These are phyloP conservation scores for Trachelus tabidus DNA, from an alignment of 2,888 invertebrate species.

Conservation along the genomic window DNA sequence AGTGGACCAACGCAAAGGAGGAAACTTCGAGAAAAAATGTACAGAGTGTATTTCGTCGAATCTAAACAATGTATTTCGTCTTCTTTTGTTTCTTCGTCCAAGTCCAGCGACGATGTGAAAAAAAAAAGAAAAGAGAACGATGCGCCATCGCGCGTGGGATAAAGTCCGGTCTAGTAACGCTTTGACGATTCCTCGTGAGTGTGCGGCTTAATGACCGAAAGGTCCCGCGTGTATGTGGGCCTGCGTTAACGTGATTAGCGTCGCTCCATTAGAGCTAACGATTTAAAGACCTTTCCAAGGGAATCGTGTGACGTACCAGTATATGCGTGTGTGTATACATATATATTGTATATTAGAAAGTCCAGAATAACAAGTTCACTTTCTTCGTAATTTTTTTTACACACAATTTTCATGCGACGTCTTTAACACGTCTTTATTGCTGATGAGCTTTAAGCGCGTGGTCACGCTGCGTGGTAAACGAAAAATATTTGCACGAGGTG, in stretches of 20 bases:
- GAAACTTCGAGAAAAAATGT: not conserved
- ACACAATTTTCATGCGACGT: not conserved
- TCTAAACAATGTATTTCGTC: not conserved
- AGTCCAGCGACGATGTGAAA: not conserved
- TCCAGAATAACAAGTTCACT: not conserved
- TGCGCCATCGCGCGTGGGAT: not conserved
- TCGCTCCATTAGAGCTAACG: conserved; percentile 41
- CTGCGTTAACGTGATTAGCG: conserved; percentile 46
- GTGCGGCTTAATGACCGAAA: conserved; percentile 41
- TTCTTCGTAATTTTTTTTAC: not conserved
- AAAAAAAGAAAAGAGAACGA: not conserved
- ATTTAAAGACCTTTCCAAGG: not conserved
- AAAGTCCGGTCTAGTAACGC: not conserved
- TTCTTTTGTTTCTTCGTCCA: not conserved
- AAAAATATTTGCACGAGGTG: not conserved
- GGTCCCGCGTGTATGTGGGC: conserved; percentile 27
- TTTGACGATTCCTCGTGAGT: not conserved
- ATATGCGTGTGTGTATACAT: too few relatives aligned
- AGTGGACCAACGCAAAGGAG: not conserved
- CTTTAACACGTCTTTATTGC: not conserved
- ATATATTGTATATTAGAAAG: not conserved
- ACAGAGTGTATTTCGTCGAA: not conserved
- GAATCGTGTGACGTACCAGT: not conserved
- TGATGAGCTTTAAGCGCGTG: not conserved
- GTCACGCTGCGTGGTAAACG: not conserved